A percentile compares a stretch with the other conserved stretches of the same genome.
Evolutionary conservation across 2,888 invertebrate species (phyloP).

Genomic region (Acronicta aceris): DNA sequence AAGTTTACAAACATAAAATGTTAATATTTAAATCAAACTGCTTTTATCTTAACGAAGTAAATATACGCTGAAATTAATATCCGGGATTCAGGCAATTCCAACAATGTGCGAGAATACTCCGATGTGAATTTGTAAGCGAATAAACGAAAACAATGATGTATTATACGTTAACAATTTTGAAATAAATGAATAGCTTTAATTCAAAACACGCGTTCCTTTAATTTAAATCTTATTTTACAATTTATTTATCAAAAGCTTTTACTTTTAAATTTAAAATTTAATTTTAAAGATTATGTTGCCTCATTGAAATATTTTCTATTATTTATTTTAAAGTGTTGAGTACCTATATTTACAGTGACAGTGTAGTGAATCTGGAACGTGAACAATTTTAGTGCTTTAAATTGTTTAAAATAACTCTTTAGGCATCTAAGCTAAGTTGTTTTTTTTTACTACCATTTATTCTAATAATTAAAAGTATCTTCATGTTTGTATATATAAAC

Average conservation of each 20-base stretch:
- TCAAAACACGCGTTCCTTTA: background rate
- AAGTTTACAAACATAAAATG: too few relatives aligned
- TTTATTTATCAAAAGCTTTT: background rate
- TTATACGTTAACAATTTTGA: background rate
- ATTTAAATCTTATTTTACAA: background rate
- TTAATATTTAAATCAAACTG: background rate
- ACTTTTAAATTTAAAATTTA: background rate
- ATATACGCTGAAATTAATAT: conserved; percentile 27
- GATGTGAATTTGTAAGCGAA: background rate
- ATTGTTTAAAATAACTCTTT: background rate
- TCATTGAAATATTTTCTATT: conserved; percentile 24
- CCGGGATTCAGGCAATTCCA: conserved; percentile 16
- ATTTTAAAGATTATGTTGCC: background rate
- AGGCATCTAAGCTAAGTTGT: background rate
- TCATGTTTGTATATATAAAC: background rate
- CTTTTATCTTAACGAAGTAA: too few relatives aligned
- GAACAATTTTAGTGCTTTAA: background rate
- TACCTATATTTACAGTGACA: conserved; percentile 29
- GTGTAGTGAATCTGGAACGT: conserved; percentile 11
- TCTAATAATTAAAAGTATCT: too few relatives aligned
- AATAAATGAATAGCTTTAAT: too few relatives aligned
- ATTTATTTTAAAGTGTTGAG: background rate
- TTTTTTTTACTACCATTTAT: background rate
- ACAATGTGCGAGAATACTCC: conserved; percentile 1
- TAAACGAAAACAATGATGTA: background rate